A percentile compares a stretch with the other conserved stretches of the same genome.
phyloP scores from a whole-genome alignment of 2,797 vertebrate species.

The Ctenopoma kingsleyae region DNA sequence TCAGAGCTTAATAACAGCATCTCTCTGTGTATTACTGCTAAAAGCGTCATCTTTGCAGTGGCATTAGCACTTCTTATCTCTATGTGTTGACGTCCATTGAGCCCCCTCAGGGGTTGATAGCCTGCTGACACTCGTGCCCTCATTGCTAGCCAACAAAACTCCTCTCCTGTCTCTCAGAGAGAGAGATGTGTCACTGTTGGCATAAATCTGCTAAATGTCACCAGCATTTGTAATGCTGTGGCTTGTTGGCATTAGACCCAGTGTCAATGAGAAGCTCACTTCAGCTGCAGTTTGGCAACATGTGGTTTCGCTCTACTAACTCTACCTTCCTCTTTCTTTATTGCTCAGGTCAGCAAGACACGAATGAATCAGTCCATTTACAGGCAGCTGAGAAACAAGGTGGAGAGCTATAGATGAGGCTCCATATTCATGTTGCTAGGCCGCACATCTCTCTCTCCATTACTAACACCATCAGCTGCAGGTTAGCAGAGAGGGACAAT shows the following conservation, averaged over 20 bases:
- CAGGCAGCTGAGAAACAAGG: constrained; percentile 29
- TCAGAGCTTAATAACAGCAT: constrained; percentile 33
- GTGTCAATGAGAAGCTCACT: constrained; percentile 53
- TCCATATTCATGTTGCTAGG: constrained; percentile 33
- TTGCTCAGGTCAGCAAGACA: constrained; percentile 64
- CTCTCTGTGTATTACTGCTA: constrained; percentile 1
- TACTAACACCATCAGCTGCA: constrained; percentile 10
- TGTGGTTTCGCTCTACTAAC: constrained; percentile 1
- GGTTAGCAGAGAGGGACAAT: constrained; percentile 1
- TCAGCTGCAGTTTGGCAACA: constrained; percentile 43
- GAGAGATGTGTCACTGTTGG: constrained; percentile 31
- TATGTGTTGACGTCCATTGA: constrained; percentile 12
- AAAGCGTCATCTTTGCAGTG: constrained; percentile 10
- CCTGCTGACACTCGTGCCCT: constrained; percentile 55
- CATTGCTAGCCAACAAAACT: constrained; percentile 19
- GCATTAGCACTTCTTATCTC: constrained; percentile 27
- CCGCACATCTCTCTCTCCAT: constrained; percentile 20
- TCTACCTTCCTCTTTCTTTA: constrained; percentile 27
- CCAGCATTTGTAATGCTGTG: constrained; percentile 28
- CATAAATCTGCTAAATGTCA: constrained; percentile 32
- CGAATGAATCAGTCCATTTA: constrained; percentile 47
- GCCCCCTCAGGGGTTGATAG: constrained; percentile 30
- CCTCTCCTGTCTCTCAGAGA: not conserved
- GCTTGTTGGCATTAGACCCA: constrained; percentile 28
- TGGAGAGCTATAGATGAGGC: constrained; percentile 16